Percentiles rank a stretch among this genome's conserved stretches.
Evolutionary conservation across 2,797 vertebrate genomes (phyloP).

Genomic region (Halcyon chelicuti): DNA sequence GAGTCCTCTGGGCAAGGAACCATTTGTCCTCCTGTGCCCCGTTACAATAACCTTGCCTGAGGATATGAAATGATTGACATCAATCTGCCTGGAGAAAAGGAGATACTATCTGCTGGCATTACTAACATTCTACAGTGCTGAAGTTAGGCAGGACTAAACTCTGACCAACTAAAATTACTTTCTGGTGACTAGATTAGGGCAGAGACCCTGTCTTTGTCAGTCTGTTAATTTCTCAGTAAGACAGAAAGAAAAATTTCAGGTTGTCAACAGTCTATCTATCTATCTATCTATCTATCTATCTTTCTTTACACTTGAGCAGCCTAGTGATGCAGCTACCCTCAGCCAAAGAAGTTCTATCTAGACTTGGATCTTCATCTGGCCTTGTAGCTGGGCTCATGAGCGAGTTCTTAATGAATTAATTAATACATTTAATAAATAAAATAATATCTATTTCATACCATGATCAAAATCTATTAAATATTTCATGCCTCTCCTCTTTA

Average conservation of each 20-base stretch:
- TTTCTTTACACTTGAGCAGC: not conserved
- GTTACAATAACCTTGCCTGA: not conserved
- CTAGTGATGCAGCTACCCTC: not conserved
- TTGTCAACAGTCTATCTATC: not conserved
- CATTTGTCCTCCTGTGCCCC: not conserved
- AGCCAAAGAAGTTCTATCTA: not conserved
- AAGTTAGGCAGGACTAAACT: not conserved
- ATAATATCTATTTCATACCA: conserved; percentile 9
- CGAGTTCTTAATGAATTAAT: conserved; percentile 16
- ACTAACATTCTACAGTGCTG: not conserved
- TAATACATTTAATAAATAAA: conserved; percentile 55
- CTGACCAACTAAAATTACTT: not conserved
- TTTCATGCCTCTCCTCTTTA: conserved; percentile 25
- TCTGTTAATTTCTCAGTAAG: not conserved
- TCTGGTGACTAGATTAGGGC: not conserved
- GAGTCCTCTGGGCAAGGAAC: not conserved
- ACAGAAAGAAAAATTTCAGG: not conserved
- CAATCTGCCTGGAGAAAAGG: not conserved
- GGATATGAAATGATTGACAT: not conserved
- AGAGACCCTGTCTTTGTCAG: not conserved
- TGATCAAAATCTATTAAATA: conserved; percentile 52
- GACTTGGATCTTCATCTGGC: not conserved
- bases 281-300: not conserved
- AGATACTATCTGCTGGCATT: not conserved
- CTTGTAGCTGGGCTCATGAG: not conserved